These are phyloP conservation scores for Deladenus siricidicola DNA, from an alignment of 2,888 invertebrate genomes.

Conservation along the genomic window DNA sequence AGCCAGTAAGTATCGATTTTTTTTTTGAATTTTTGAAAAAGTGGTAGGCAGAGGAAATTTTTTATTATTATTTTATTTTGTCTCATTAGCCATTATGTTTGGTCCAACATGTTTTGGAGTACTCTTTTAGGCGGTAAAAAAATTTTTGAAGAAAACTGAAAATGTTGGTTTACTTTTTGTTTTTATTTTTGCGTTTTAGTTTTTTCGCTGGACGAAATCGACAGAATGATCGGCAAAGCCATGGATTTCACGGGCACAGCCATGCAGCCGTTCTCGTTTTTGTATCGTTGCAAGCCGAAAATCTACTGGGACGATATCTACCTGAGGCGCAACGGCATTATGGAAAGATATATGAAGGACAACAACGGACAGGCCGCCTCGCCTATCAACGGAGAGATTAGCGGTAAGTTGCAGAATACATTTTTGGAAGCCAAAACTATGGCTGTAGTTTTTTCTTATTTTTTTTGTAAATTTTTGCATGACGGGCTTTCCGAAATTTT, in stretches of 20 bases:
- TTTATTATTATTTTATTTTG: neutral
- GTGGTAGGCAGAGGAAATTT: neutral
- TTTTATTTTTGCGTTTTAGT: neutral
- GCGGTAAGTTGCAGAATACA: conserved; percentile 16
- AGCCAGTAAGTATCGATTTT: neutral
- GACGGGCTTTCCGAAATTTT: no score
- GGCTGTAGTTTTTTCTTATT: neutral
- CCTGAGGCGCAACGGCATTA: conserved; percentile 20
- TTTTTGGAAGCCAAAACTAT: no score
- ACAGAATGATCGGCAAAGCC: conserved; percentile 12
- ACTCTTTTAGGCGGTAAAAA: no score
- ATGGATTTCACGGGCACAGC: conserved; percentile 5
- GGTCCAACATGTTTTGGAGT: neutral
- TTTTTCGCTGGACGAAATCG: conserved; percentile 21
- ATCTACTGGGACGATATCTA: conserved; percentile 30
- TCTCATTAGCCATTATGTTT: no score
- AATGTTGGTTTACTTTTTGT: neutral
- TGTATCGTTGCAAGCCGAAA: conserved; percentile 37
- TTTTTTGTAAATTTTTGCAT: neutral
- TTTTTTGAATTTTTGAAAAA: neutral
- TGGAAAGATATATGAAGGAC: conserved; percentile 43
- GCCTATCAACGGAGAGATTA: conserved; percentile 41
- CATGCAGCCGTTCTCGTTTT: conserved; percentile 17
- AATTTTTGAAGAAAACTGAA: no score
- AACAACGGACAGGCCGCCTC: conserved; percentile 44